Conservation (phyloP, 2,797 vertebrate species). For the Malacoraja senta region DNA sequence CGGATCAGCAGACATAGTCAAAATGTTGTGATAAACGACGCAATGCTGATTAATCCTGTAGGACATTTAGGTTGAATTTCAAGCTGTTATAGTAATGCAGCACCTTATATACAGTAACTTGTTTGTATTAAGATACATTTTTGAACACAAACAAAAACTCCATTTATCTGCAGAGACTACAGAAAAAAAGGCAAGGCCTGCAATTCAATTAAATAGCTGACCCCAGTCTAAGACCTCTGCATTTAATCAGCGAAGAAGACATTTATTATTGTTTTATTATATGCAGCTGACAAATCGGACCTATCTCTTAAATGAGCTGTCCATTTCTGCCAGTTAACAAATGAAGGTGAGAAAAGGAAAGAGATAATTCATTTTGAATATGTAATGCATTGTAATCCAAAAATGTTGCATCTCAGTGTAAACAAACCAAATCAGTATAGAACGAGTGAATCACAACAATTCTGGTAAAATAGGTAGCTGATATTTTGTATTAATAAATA, state of each 20-base stretch:
- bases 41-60: neutral
- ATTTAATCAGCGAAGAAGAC: neutral
- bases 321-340: neutral
- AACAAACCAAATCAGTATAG: neutral
- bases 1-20: neutral
- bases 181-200: neutral
- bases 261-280: slow-evolving; percentile 37
- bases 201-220: neutral
- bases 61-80: neutral
- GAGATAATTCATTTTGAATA: neutral
- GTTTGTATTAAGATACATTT: neutral
- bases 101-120: neutral
- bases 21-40: neutral
- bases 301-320: slow-evolving; percentile 6
- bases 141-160: neutral
- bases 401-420: neutral
- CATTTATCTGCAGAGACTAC: neutral
- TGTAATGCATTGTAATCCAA: neutral
- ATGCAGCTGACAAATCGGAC: neutral
- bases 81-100: neutral
- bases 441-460: neutral
- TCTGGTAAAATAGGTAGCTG: neutral
- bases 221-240: neutral
- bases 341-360: neutral
- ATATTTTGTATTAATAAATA: neutral